Base-by-base conservation (phyloP, 2,797 vertebrate species). In the Lophius americanus region DNA sequence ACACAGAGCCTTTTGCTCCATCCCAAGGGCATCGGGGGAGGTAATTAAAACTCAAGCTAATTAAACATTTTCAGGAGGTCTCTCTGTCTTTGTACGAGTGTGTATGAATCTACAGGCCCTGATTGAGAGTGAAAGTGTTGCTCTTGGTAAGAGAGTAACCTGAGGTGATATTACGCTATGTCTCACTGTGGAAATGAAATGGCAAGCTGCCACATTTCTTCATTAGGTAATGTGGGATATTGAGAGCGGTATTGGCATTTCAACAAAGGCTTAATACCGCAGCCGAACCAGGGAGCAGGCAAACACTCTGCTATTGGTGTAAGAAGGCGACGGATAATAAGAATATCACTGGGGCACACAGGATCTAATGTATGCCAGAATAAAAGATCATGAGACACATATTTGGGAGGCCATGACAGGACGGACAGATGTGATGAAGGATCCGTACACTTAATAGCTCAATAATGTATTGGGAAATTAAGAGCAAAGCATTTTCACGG, bases 31-130 rank as follows among this genome's bases (percentile, higher is more conserved):
- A 72, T 67, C 67, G 43, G 75, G 79, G 53, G 64, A 88, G 78
- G 81, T 92, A 90, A 93, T 94, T 93, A 92, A 92, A 87, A 79
- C 82, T 60, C 8, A 38, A 79, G 78, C 79, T 92, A 91, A 92
- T 91, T 88, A 92, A 91, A 87, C 82, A 79, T 73, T 78, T 87
- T 70, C 78, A 77, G 70, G 64, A 74, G 70, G 78, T 78, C 56
- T 67, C 14, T 33, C 13, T 51, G 12, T 56, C 6, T 50, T 7
- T 48, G 48, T 60, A 41, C 55, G 43, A 7, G 59, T 42, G 52
- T 73, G 64, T 75, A 63, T 60, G 51, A 44, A 61, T 74, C 36
- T 58, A 42, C 36, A 81, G 43, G 23, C 39, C 9, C 50, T 46
- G 50, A 61, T 55, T 60, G 38, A 51, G 48, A 60, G 49, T 13